A percentile compares a stretch with the other conserved stretches of the same genome.
phyloP scores from a whole-genome alignment of 2,113 vertebrate species.

The Australoheros scitulus region DNA sequence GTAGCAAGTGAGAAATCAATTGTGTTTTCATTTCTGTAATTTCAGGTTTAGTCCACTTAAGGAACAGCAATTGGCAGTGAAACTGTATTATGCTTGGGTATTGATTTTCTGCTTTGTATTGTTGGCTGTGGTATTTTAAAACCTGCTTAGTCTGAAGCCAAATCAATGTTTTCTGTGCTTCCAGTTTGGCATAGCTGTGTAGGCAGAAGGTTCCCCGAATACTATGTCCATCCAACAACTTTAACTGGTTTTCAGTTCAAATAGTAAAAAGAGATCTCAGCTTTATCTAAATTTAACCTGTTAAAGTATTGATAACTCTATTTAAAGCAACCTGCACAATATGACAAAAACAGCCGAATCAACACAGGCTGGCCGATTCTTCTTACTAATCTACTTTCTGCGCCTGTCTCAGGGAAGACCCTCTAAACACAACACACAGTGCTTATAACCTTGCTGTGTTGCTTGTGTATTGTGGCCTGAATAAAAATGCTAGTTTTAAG shows the following conservation, averaged over 20 bases:
- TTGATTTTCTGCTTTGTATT: slow-evolving; percentile 60
- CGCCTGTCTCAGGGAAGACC: not conserved
- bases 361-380: not conserved
- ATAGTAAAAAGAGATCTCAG: not conserved
- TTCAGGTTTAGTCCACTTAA: slow-evolving; percentile 60
- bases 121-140: slow-evolving; percentile 42
- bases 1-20: slow-evolving; percentile 53
- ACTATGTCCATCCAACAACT: not conserved
- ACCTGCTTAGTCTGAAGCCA: slow-evolving; percentile 33
- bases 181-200: not conserved
- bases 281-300: not conserved
- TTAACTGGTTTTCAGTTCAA: not conserved
- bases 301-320: not conserved
- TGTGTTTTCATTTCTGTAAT: slow-evolving; percentile 51
- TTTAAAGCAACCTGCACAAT: not conserved
- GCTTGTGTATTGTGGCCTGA: not conserved
- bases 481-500: not conserved
- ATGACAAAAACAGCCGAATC: not conserved
- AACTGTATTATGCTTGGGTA: slow-evolving; percentile 15
- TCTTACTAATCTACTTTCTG: not conserved
- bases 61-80: slow-evolving; percentile 25
- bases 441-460: not conserved
- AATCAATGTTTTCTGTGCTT: slow-evolving; percentile 36
- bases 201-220: not conserved
- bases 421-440: not conserved